A percentile compares a stretch with the other conserved stretches of the same genome.
Evolutionary conservation across 1,140 invertebrate genomes (phyloP).

Genomic region (Philotrypesis tridentata): DNA sequence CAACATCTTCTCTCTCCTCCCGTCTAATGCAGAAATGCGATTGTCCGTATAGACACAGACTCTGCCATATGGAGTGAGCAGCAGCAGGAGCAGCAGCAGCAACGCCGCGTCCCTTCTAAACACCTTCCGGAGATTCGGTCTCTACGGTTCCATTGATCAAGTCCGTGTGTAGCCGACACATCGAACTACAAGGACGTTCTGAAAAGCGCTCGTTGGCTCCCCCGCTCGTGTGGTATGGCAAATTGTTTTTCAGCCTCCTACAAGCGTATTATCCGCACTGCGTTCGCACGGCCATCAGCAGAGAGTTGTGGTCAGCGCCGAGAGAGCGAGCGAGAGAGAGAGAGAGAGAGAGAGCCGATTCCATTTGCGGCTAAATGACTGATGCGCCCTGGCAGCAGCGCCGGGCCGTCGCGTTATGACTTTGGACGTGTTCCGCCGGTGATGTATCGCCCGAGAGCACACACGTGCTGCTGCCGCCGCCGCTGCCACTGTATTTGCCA

Average conservation of each 20-base stretch:
- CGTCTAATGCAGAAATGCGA: constrained; percentile 32
- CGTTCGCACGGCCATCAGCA: neutral
- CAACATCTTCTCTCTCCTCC: neutral
- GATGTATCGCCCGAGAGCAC: constrained; percentile 24
- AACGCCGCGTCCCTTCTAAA: neutral
- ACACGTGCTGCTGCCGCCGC: neutral
- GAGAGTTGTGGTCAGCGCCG: neutral
- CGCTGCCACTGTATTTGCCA: constrained; percentile 22
- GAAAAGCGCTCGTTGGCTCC: constrained; percentile 4
- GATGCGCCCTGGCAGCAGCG: constrained; percentile 25
- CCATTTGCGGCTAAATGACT: constrained; percentile 48
- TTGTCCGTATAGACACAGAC: too few species aligned
- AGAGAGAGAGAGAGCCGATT: constrained; percentile 21
- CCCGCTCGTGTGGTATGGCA: neutral
- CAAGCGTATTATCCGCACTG: neutral
- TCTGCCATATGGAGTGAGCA: constrained; percentile 26
- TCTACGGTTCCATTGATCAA: constrained; percentile 3
- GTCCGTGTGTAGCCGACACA: neutral
- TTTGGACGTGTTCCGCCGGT: constrained; percentile 32
- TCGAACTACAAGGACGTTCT: neutral
- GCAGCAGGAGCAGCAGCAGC: neutral
- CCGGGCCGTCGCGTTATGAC: constrained; percentile 24
- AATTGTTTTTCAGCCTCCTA: constrained; percentile 23
- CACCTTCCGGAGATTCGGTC: neutral
- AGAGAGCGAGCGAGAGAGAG: neutral